Conservation (phyloP, 2,113 vertebrate genomes). For the Promerops cafer region DNA sequence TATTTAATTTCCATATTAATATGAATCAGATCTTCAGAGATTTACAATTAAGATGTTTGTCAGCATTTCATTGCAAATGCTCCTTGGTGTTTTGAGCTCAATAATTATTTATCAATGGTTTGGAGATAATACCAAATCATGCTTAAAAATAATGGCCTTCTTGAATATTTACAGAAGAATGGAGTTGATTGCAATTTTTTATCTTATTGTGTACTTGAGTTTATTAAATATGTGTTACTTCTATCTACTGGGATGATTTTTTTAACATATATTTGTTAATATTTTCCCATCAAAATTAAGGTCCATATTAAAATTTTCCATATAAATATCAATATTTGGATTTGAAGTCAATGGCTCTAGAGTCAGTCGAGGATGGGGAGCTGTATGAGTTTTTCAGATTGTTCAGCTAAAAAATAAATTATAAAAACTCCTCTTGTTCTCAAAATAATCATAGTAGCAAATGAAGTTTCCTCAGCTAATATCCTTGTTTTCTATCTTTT, state of each 20-base stretch:
- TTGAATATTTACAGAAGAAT: neutral
- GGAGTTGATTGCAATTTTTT: neutral
- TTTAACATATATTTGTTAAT: neutral
- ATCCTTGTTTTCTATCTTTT: neutral
- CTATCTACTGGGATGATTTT: neutral
- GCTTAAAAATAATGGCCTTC: neutral
- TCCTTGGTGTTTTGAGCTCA: neutral
- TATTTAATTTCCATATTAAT: slow-evolving; percentile 17
- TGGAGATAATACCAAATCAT: neutral
- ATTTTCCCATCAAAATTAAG: neutral
- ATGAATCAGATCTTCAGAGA: neutral
- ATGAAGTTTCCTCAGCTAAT: neutral
- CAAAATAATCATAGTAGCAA: neutral
- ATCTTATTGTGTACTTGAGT: neutral
- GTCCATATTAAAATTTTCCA: neutral
- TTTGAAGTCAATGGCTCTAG: neutral
- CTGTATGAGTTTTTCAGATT: neutral
- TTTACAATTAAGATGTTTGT: slow-evolving; percentile 26
- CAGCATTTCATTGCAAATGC: neutral
- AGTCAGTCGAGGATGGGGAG: neutral
- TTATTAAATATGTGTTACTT: neutral
- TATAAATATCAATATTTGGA: neutral
- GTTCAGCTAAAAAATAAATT: neutral
- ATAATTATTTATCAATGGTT: neutral
- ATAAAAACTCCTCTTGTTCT: neutral